These are phyloP conservation scores for Cerceris ruficornis DNA, from an alignment of 2,888 invertebrate species.

Conservation along the genomic window DNA sequence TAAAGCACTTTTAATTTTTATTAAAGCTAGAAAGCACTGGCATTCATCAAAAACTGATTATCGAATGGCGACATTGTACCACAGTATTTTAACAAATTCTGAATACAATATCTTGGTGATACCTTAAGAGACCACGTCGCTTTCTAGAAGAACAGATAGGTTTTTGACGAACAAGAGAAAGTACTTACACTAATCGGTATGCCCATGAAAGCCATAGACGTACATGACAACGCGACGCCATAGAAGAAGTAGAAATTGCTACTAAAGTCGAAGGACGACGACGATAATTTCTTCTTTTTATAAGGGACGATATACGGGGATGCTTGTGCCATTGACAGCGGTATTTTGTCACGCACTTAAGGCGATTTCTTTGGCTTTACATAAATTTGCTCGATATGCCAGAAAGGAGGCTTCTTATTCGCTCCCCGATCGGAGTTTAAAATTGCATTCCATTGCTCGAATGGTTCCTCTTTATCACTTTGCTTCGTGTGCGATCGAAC, in stretches of 20 bases:
- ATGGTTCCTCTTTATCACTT: constrained; percentile 1
- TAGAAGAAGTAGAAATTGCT: constrained; percentile 16
- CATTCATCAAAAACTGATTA: no score
- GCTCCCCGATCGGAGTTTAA: background rate
- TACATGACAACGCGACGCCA: background rate
- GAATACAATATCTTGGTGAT: background rate
- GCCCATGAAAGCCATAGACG: constrained; percentile 8
- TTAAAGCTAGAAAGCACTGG: no score
- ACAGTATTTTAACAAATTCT: no score
- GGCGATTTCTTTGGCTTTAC: constrained; percentile 25
- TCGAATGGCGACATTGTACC: no score
- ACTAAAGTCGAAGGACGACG: constrained; percentile 5
- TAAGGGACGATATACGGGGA: constrained; percentile 27
- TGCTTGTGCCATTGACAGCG: constrained; percentile 7
- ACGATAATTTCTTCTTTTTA: constrained; percentile 21
- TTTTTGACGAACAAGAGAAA: constrained; percentile 31
- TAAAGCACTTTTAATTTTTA: no score
- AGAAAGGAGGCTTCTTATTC: constrained; percentile 1
- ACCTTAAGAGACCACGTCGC: constrained; percentile 3
- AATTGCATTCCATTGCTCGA: constrained; percentile 27
- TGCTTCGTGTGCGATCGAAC: constrained; percentile 3
- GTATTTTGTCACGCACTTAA: constrained; percentile 27
- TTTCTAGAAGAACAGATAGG: constrained; percentile 5
- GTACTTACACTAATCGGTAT: constrained; percentile 32
- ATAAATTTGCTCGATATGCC: constrained; percentile 4